phyloP scores from a whole-genome alignment of 2,797 vertebrate species.

The Clarias pachynema region DNA sequence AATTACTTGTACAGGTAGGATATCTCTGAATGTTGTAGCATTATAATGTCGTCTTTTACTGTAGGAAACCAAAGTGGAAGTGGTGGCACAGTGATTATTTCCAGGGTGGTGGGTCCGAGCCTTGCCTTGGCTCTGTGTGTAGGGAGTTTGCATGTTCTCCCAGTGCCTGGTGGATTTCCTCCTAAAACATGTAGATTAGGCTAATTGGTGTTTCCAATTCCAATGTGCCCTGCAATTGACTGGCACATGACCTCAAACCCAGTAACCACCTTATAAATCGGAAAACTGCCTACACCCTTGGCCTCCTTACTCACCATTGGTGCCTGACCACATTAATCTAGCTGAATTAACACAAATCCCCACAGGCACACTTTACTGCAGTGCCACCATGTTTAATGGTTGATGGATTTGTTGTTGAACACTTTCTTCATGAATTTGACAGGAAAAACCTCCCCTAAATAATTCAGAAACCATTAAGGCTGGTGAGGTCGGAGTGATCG shows the following conservation, averaged over 20 bases:
- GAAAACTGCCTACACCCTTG: background rate
- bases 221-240: too few relatives aligned
- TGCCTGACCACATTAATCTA: background rate
- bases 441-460: background rate
- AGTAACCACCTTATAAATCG: background rate
- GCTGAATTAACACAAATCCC: background rate
- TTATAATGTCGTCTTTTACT: background rate
- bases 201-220: too few relatives aligned
- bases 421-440: background rate
- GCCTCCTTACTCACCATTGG: background rate
- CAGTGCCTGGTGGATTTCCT: too few relatives aligned
- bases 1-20: background rate
- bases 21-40: too few relatives aligned
- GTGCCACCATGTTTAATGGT: background rate
- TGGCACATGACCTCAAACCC: too few relatives aligned
- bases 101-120: too few relatives aligned
- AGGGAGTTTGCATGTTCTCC: too few relatives aligned
- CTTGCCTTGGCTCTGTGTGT: too few relatives aligned
- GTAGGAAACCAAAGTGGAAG: too few relatives aligned
- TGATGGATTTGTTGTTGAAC: conserved; percentile 2
- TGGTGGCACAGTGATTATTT: too few relatives aligned
- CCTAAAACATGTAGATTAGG: too few relatives aligned
- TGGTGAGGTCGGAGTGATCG: background rate
- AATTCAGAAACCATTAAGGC: background rate
- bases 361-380: background rate